Conservation (phyloP, 1,140 invertebrate genomes). For the Linepithema humile region DNA sequence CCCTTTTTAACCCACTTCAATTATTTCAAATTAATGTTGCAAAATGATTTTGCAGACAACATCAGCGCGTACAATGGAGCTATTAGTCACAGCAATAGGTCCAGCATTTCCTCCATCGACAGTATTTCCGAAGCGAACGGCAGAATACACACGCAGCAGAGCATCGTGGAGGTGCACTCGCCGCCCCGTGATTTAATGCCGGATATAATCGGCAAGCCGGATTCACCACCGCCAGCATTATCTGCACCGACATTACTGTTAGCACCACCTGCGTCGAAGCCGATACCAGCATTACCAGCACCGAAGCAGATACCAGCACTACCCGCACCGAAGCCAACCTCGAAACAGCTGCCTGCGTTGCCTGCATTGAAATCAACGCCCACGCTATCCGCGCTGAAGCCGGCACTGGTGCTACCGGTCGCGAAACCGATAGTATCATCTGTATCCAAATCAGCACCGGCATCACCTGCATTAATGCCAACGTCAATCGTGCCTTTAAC, state of each 20-base stretch:
- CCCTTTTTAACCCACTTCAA: neutral
- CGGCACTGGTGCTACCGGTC: no score
- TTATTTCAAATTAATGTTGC: conserved; percentile 8
- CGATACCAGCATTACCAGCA: neutral
- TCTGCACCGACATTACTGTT: neutral
- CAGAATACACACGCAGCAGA: conserved; percentile 21
- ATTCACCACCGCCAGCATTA: neutral
- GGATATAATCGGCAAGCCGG: neutral
- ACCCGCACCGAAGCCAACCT: neutral
- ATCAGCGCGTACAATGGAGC: neutral
- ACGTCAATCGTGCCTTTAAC: conserved; percentile 64
- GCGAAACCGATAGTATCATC: no score
- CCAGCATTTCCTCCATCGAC: conserved; percentile 13
- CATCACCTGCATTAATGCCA: neutral
- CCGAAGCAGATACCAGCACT: neutral
- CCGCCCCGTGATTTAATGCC: neutral
- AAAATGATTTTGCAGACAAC: conserved; percentile 28
- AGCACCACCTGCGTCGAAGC: neutral
- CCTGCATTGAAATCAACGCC: neutral
- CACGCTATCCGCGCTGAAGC: neutral
- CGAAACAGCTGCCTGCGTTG: no score
- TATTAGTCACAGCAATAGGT: conserved; percentile 2
- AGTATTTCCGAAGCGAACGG: neutral
- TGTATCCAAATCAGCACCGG: neutral
- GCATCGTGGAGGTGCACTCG: conserved; percentile 38